phyloP scores from a whole-genome alignment of 37 sponge, comb jelly and placozoan genomes.

The Diacarnus erythraeanus region DNA sequence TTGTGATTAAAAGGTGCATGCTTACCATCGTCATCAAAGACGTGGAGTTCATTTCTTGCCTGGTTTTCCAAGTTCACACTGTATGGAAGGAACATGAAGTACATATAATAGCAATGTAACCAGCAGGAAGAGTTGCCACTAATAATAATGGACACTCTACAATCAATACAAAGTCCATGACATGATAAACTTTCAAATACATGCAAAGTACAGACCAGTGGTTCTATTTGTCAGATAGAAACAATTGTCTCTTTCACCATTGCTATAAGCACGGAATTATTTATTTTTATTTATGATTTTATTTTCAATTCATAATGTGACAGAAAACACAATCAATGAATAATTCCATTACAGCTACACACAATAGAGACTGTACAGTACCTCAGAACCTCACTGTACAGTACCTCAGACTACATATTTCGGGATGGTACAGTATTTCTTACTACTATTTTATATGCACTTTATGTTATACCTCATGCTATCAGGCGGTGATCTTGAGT shows the following conservation, averaged over 20 bases:
- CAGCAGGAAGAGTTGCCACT: no score
- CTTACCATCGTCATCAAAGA: conserved; percentile 32
- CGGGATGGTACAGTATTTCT: no score
- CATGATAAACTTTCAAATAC: background rate
- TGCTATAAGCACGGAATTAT: background rate
- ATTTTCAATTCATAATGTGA: background rate
- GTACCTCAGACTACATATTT: no score
- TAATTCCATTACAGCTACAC: background rate
- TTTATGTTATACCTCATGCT: conserved; percentile 38
- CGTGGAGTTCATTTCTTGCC: conserved; percentile 40
- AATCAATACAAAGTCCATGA: background rate
- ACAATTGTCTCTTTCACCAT: background rate
- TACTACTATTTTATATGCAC: no score
- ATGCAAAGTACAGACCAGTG: no score
- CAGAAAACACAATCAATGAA: background rate
- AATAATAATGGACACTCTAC: background rate
- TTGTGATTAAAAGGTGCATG: background rate
- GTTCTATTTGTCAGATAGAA: no score
- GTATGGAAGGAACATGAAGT: background rate
- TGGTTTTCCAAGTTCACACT: conserved; percentile 30
- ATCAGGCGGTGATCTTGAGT: conserved; percentile 53
- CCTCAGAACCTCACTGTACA: no score
- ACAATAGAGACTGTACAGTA: no score
- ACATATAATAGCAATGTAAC: background rate
- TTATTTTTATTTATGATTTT: background rate